Evolutionary conservation across 2,113 vertebrate species (phyloP).

Genomic region (Alligator sinensis): DNA sequence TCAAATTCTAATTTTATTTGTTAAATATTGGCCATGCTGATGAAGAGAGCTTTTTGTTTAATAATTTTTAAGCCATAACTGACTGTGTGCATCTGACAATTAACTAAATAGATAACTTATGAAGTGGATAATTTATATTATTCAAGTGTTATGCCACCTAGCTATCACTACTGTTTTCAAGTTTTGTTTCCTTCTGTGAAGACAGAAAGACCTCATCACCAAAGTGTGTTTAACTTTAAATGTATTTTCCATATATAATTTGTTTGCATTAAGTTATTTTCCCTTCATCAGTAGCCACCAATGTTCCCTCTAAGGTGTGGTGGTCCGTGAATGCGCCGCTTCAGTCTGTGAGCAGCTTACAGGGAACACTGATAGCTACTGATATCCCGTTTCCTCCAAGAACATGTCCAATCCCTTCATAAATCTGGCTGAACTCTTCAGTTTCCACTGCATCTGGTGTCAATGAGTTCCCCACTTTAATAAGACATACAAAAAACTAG

Average conservation of each 20-base stretch:
- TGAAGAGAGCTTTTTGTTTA: background rate
- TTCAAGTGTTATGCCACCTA: constrained; percentile 1
- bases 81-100: background rate
- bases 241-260: background rate
- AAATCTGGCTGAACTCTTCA: too few relatives aligned
- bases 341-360: too few relatives aligned
- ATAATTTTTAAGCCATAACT: background rate
- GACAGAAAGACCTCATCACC: background rate
- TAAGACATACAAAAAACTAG: too few relatives aligned
- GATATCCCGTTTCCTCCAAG: too few relatives aligned
- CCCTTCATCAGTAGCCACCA: background rate
- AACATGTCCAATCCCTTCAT: too few relatives aligned
- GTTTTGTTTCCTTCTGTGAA: background rate
- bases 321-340: too few relatives aligned
- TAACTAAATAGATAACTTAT: constrained; percentile 17
- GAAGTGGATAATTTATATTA: background rate
- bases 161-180: background rate
- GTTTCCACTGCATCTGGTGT: too few relatives aligned
- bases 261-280: background rate
- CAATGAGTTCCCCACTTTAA: too few relatives aligned
- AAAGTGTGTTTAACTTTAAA: background rate
- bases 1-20: background rate
- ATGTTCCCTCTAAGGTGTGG: too few relatives aligned
- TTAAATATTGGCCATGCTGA: background rate
- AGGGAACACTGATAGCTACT: too few relatives aligned